These are phyloP conservation scores for Grallaria varia DNA, from an alignment of 2,113 vertebrate genomes.

Conservation along the genomic window DNA sequence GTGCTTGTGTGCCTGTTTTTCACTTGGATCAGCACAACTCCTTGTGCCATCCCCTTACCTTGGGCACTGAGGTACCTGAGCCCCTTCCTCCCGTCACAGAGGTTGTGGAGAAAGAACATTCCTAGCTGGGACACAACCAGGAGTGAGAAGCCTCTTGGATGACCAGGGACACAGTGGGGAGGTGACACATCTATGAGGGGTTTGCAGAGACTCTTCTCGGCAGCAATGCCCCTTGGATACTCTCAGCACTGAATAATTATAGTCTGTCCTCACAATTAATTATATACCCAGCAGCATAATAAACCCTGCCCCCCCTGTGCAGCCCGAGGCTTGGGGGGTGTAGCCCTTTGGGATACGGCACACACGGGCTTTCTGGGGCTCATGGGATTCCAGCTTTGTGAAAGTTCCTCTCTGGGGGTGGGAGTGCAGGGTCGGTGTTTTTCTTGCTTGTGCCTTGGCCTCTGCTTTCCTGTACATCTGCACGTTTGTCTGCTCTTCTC, in stretches of 20 bases:
- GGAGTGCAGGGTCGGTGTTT: neutral
- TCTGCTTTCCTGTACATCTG: constrained; percentile 16
- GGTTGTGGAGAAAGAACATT: neutral
- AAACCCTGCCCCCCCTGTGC: neutral
- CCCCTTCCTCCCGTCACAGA: neutral
- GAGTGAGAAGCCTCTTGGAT: neutral
- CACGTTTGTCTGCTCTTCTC: constrained; percentile 21
- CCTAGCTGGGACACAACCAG: fast-evolving
- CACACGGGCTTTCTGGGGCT: neutral
- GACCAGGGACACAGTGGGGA: neutral
- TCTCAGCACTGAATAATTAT: neutral
- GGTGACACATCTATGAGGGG: neutral
- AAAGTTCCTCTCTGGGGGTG: constrained; percentile 20
- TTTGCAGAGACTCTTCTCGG: neutral
- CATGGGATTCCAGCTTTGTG: constrained; percentile 8
- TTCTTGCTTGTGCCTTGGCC: neutral
- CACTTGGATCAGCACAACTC: too few species aligned
- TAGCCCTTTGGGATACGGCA: neutral
- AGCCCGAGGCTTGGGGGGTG: neutral
- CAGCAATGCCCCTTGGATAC: neutral
- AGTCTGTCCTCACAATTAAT: neutral
- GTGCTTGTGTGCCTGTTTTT: neutral
- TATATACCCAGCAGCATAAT: neutral
- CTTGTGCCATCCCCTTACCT: neutral
- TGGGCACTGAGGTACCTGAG: neutral